phyloP scores from a whole-genome alignment of 2,888 invertebrate species.

The Troides helena region DNA sequence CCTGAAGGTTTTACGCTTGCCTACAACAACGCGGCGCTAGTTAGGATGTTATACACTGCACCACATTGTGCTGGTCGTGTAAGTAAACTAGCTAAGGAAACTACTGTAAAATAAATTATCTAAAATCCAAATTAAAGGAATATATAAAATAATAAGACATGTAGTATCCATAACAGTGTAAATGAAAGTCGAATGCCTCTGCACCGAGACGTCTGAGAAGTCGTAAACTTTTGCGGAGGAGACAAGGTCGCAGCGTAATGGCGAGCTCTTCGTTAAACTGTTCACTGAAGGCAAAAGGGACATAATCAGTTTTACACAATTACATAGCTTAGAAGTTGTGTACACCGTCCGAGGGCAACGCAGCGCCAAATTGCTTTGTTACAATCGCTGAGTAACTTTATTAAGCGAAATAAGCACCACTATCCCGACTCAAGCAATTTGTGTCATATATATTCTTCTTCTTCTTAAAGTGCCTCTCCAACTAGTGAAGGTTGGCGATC shows the following conservation, averaged over 20 bases:
- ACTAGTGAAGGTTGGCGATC: no score
- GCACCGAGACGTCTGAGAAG: conserved; percentile 8
- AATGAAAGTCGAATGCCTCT: conserved; percentile 20
- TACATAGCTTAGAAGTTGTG: conserved; percentile 11
- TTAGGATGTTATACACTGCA: no score
- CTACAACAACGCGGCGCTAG: no score
- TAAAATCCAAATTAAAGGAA: conserved; percentile 14
- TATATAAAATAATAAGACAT: not conserved
- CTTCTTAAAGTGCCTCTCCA: no score
- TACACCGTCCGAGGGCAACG: not conserved
- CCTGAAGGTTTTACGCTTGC: no score
- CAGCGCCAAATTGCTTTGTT: conserved; percentile 4
- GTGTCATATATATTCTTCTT: no score
- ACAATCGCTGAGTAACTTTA: not conserved
- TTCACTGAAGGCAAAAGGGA: conserved; percentile 10
- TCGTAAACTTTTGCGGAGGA: conserved; percentile 23
- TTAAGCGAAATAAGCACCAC: not conserved
- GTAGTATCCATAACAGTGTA: conserved; percentile 5
- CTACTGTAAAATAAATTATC: no score
- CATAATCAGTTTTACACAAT: conserved; percentile 19
- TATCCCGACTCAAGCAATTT: no score
- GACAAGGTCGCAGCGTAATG: conserved; percentile 5
- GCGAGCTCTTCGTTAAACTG: conserved; percentile 5
- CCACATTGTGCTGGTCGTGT: no score
- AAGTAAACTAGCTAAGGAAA: no score